phyloP scores from a whole-genome alignment of 2,888 invertebrate species.

The Cordilura impudica region DNA sequence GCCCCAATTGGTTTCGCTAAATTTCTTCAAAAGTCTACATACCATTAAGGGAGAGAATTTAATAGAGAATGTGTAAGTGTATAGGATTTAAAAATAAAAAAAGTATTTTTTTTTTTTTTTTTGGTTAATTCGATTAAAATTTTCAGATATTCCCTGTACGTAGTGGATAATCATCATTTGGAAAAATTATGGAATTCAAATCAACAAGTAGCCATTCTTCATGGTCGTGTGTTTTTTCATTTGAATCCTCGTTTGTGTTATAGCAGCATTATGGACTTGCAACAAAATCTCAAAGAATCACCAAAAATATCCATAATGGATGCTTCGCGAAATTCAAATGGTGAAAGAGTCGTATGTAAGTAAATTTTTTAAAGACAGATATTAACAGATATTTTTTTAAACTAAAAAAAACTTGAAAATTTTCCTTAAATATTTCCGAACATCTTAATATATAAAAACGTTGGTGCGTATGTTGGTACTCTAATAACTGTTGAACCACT shows the following conservation, averaged over 20 bases:
- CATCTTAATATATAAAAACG: too few species aligned
- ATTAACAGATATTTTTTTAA: too few species aligned
- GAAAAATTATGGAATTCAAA: constrained; percentile 81
- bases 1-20: constrained; percentile 81
- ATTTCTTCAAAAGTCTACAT: constrained; percentile 83
- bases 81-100: not conserved
- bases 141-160: constrained; percentile 79
- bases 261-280: constrained; percentile 80
- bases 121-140: not conserved
- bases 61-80: constrained; percentile 69
- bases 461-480: too few species aligned
- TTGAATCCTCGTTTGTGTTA: constrained; percentile 86
- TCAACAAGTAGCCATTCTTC: constrained; percentile 78
- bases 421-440: too few species aligned
- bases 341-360: constrained; percentile 93
- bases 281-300: constrained; percentile 68
- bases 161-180: constrained; percentile 84
- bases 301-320: constrained; percentile 67
- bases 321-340: constrained; percentile 84
- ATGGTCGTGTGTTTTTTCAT: constrained; percentile 84
- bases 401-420: too few species aligned
- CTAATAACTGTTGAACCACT: too few species aligned
- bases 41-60: constrained; percentile 81
- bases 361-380: constrained; percentile 48
- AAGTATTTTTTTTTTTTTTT: too few species aligned